phyloP scores from a whole-genome alignment of 1,140 invertebrate genomes.

The Bombus cullumanus region DNA sequence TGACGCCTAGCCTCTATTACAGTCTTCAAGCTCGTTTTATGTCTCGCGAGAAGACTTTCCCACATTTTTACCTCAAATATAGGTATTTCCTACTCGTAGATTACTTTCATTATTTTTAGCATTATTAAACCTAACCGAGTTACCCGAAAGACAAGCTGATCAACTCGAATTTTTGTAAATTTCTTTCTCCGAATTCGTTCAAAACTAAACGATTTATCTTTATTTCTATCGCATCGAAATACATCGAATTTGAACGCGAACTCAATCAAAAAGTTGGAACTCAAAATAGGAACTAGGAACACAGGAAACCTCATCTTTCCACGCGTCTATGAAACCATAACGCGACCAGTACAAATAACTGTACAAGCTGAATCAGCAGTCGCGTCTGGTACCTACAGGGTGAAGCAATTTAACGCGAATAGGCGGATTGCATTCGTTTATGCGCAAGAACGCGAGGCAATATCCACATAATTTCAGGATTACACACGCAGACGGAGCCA shows the following conservation, averaged over 20 bases:
- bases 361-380: constrained; percentile 8
- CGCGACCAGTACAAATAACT: constrained; percentile 14
- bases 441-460: neutral
- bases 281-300: neutral
- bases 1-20: constrained; percentile 4
- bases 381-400: neutral
- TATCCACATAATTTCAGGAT: constrained; percentile 62
- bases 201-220: no score
- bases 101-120: neutral
- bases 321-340: neutral
- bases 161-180: neutral
- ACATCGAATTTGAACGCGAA: neutral
- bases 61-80: neutral
- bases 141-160: no score
- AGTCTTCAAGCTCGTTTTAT: neutral
- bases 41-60: no score
- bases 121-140: neutral
- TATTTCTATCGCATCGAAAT: no score
- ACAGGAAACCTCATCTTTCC: neutral
- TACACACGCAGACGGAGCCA: constrained; percentile 34
- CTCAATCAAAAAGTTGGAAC: neutral
- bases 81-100: neutral
- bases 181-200: no score
- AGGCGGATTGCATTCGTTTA: constrained; percentile 12
- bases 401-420: constrained; percentile 29